Base-by-base conservation (phyloP, 2,888 invertebrate genomes). In the Germaria angustata region DNA sequence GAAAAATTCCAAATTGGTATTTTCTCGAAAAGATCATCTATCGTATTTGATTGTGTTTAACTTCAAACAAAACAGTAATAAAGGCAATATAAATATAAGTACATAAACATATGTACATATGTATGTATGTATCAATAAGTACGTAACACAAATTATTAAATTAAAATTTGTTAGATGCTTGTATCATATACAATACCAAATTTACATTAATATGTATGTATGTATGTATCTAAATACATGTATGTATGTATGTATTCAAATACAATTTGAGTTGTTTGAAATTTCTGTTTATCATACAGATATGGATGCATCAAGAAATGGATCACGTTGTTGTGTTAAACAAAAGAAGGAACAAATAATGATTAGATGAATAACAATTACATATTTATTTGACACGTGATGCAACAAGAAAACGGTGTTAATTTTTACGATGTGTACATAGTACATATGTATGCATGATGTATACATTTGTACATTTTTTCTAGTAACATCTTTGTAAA, bases 371-470 rank as follows among this genome's bases (percentile, higher is more conserved):
- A 63, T 34, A 59, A 28, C 9, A 69, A 69, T n/a, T 28, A 28
- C 3, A 59, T 39, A 51, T 51, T 51, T 39, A 53, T 61, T 32
- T 55, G 28, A 68, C 66, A 76, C 46, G 68, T 68, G 49, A 76
- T 49, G 24, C 36, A 49, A 57, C 2, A 41, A 6, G 20, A n/a
- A 41, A 69, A 44, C 32, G 22, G 5, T 57, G 17, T 20, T 11
- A 17, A 34, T 20, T 20, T 57, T 44, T 28, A 46, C 63, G 20
- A 49, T 15, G 28, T n/a, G n/a, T n/a, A n/a, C n/a, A n/a, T n/a
- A n/a, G n/a, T n/a, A n/a, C n/a, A n/a, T n/a, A n/a, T n/a, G n/a
- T n/a, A n/a, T n/a, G n/a, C n/a, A n/a, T n/a, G n/a, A n/a, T n/a
- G n/a, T n/a, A n/a, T n/a, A n/a, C n/a, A n/a, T n/a, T n/a, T n/a